Evolutionary conservation across 2,113 vertebrate species (phyloP).

Genomic region (Thalassarche chlororhynchos): DNA sequence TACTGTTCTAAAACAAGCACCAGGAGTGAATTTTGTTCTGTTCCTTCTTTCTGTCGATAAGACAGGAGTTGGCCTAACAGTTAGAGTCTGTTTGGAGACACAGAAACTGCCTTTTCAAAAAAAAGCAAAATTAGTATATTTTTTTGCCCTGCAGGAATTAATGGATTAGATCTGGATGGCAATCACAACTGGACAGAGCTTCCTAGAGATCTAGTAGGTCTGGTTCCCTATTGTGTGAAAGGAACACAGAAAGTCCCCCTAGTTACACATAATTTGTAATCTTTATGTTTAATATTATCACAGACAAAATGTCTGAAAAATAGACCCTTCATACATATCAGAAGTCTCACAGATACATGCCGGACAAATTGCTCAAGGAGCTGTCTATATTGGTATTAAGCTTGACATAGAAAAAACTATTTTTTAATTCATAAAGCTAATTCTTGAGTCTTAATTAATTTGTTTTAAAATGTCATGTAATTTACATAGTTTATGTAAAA

Average conservation of each 20-base stretch:
- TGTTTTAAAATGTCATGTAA: background rate
- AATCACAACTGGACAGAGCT: background rate
- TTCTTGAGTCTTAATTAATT: background rate
- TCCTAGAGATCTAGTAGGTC: background rate
- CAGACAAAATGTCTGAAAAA: background rate
- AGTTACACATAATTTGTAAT: background rate
- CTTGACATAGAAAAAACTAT: background rate
- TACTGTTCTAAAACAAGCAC: background rate
- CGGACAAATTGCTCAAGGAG: background rate
- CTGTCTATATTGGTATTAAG: background rate
- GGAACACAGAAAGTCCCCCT: background rate
- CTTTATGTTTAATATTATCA: background rate
- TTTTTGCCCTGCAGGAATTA: background rate
- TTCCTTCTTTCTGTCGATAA: background rate
- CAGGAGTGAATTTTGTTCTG: background rate
- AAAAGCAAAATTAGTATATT: fast-evolving
- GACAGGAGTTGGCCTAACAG: background rate
- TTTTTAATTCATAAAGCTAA: background rate
- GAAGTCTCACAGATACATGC: background rate
- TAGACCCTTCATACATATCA: background rate
- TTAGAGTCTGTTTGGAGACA: background rate
- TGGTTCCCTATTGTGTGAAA: background rate
- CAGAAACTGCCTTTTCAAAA: background rate
- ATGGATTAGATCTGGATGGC: background rate
- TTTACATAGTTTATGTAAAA: background rate